These are phyloP conservation scores for Sebastes miniatus DNA, from an alignment of 2,797 vertebrate species.

Conservation along the genomic window DNA sequence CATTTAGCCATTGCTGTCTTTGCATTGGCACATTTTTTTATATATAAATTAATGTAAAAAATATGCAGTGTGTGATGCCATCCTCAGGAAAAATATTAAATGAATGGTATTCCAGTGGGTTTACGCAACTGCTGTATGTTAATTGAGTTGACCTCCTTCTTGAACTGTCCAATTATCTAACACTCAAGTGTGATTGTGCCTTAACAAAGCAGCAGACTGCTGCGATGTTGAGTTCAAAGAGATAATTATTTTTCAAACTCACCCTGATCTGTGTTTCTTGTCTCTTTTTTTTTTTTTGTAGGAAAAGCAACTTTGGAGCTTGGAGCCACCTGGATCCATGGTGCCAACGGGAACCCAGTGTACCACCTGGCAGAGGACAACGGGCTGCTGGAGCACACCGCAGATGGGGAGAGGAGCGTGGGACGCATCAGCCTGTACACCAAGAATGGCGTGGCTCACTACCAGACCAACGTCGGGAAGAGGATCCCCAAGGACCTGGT, in stretches of 20 bases:
- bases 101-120: neutral
- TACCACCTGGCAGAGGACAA: slow-evolving; percentile 99
- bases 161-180: neutral
- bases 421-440: slow-evolving; percentile 97
- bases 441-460: slow-evolving; percentile 97
- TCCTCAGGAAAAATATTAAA: slow-evolving; percentile 11
- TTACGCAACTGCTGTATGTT: neutral
- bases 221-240: neutral
- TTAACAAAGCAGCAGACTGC: neutral
- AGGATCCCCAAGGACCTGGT: slow-evolving; percentile 98
- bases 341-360: slow-evolving; percentile 95
- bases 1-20: neutral
- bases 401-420: slow-evolving; percentile 91
- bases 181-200: neutral
- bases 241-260: neutral
- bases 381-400: slow-evolving; percentile 94
- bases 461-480: slow-evolving; percentile 92
- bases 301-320: slow-evolving; percentile 96
- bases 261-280: neutral
- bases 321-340: slow-evolving; percentile 99
- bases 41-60: neutral
- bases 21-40: neutral
- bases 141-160: slow-evolving; percentile 18
- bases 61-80: neutral
- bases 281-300: slow-evolving; percentile 49